Evolutionary conservation across 2,797 vertebrate species (phyloP).

Genomic region (Myoxocephalus aenaeus): DNA sequence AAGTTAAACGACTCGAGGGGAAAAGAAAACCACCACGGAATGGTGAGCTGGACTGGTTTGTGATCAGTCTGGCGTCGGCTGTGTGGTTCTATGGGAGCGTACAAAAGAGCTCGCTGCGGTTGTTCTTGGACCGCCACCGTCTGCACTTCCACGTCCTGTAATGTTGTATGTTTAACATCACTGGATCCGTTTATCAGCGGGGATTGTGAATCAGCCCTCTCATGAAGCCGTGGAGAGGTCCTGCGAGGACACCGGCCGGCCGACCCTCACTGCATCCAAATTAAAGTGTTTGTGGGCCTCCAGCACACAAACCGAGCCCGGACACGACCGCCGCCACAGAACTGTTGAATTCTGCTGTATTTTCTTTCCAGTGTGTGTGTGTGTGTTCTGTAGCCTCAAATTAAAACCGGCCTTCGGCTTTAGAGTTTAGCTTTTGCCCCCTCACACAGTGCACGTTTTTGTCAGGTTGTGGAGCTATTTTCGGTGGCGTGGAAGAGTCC

Average conservation of each 20-base stretch:
- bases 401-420: constrained; percentile 57
- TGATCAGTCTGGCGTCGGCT: constrained; percentile 74
- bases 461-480: constrained; percentile 59
- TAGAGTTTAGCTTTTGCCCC: constrained; percentile 34
- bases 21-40: constrained; percentile 67
- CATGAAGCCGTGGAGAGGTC: constrained; percentile 62
- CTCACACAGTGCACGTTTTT: constrained; percentile 59
- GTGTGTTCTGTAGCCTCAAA: constrained; percentile 56
- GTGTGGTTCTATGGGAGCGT: constrained; percentile 71
- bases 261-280: constrained; percentile 64
- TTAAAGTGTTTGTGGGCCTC: constrained; percentile 60
- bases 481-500: constrained; percentile 63
- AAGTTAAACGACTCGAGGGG: constrained; percentile 71
- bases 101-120: constrained; percentile 76
- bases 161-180: constrained; percentile 68
- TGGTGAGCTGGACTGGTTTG: constrained; percentile 60
- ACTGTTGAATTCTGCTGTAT: constrained; percentile 40
- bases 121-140: constrained; percentile 73
- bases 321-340: constrained; percentile 44
- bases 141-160: constrained; percentile 66
- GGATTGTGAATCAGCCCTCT: constrained; percentile 63
- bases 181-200: constrained; percentile 58
- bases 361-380: constrained; percentile 45
- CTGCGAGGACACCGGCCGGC: constrained; percentile 75
- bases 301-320: constrained; percentile 57